Percentiles rank a stretch among this genome's conserved stretches.
phyloP scores from a whole-genome alignment of 2,797 vertebrate species.

The Falco berigora region DNA sequence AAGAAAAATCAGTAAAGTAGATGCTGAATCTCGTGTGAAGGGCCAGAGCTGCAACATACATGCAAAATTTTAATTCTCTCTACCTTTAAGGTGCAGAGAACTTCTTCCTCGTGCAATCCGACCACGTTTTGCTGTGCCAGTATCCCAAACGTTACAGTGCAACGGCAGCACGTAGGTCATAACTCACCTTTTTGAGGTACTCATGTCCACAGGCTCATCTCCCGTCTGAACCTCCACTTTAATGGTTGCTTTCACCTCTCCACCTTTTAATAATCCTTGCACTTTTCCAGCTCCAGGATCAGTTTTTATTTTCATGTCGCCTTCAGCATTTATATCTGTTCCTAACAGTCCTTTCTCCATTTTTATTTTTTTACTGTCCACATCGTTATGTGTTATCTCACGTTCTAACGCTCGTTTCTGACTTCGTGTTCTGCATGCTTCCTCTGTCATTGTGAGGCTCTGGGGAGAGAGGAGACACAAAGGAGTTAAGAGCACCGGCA shows the following conservation, averaged over 20 bases:
- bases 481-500: not conserved
- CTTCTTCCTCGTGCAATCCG: not conserved
- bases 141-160: not conserved
- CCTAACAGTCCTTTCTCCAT: constrained; percentile 78
- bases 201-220: constrained; percentile 96
- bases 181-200: constrained; percentile 89
- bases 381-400: constrained; percentile 76
- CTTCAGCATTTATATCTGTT: constrained; percentile 55
- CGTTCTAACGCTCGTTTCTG: constrained; percentile 92
- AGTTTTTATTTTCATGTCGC: constrained; percentile 52
- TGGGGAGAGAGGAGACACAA: not conserved
- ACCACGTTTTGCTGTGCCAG: fast-evolving
- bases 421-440: constrained; percentile 91
- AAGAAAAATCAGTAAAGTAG: not conserved
- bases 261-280: constrained; percentile 77
- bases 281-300: constrained; percentile 68
- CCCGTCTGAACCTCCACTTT: constrained; percentile 86
- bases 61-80: fast-evolving
- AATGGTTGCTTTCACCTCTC: constrained; percentile 84
- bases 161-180: fast-evolving
- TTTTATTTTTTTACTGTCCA: constrained; percentile 85
- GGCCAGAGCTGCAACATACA: not conserved
- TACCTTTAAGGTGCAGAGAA: not conserved
- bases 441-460: constrained; percentile 86
- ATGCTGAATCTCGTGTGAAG: not conserved